Conservation (phyloP, 2,113 vertebrate species). For the Aptenodytes patagonicus region DNA sequence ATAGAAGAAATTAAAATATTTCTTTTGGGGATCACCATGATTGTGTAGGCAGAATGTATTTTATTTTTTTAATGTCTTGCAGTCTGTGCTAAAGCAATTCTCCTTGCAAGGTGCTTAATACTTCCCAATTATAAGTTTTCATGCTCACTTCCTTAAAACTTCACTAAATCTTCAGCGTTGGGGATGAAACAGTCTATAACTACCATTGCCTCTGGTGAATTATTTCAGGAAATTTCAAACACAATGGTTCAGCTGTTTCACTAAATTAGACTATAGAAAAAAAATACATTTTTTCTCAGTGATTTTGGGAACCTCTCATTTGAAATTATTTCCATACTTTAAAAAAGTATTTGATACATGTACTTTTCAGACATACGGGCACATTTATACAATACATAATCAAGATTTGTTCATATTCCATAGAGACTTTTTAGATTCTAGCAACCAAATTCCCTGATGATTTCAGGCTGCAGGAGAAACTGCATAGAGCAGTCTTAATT, state of each 20-base stretch:
- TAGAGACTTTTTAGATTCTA: background rate
- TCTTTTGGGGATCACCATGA: background rate
- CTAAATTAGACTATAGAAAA: background rate
- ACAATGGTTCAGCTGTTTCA: background rate
- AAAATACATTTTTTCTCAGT: rapidly evolving
- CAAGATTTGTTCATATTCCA: background rate
- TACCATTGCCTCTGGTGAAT: background rate
- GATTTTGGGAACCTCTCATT: background rate
- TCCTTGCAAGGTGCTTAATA: background rate
- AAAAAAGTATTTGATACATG: background rate
- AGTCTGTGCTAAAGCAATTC: background rate
- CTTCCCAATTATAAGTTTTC: background rate
- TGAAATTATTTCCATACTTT: background rate
- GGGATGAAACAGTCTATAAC: background rate
- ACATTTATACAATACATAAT: background rate
- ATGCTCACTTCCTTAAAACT: background rate
- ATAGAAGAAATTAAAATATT: background rate
- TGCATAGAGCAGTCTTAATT: background rate
- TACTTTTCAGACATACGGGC: background rate
- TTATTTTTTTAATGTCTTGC: background rate
- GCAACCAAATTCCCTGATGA: background rate
- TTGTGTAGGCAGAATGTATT: background rate
- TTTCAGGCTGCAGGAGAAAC: background rate
- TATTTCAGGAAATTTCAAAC: background rate
- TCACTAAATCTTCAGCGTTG: background rate